These are phyloP conservation scores for Biston stratarius DNA, from an alignment of 2,888 invertebrate genomes.

Conservation along the genomic window DNA sequence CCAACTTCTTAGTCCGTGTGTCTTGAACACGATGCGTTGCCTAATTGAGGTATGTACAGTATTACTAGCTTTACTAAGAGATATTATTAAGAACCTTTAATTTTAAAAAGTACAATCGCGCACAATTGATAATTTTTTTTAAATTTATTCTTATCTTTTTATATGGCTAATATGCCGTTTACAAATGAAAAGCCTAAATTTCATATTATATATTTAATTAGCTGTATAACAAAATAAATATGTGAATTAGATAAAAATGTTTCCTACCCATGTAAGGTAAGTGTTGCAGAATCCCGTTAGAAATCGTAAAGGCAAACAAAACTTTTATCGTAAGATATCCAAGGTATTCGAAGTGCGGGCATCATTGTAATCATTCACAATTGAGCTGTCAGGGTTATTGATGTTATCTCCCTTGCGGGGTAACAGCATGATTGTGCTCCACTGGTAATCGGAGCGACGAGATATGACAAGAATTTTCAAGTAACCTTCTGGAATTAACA, in stretches of 20 bases:
- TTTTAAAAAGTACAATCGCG: slow-evolving; percentile 57
- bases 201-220: not conserved
- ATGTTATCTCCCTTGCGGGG: slow-evolving; percentile 52
- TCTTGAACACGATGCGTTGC: slow-evolving; percentile 62
- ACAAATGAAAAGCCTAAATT: not conserved
- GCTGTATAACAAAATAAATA: not conserved
- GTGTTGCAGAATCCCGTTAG: slow-evolving; percentile 31
- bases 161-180: too few species aligned
- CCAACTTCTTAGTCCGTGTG: slow-evolving; percentile 47
- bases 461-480: slow-evolving; percentile 28
- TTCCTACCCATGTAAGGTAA: not conserved
- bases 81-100: slow-evolving; percentile 59
- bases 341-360: slow-evolving; percentile 36
- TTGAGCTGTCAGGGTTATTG: slow-evolving; percentile 72
- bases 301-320: slow-evolving; percentile 31
- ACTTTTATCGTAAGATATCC: slow-evolving; percentile 39
- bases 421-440: slow-evolving; percentile 42
- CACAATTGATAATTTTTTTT: not conserved
- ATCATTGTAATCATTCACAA: slow-evolving; percentile 67
- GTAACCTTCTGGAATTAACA: not conserved
- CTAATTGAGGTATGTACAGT: slow-evolving; percentile 82
- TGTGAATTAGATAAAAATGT: slow-evolving; percentile 11
- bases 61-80: slow-evolving; percentile 84
- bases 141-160: too few species aligned
- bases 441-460: slow-evolving; percentile 38